Conservation (phyloP, 2,797 vertebrate species). For the Chelidonichthys spinosus region DNA sequence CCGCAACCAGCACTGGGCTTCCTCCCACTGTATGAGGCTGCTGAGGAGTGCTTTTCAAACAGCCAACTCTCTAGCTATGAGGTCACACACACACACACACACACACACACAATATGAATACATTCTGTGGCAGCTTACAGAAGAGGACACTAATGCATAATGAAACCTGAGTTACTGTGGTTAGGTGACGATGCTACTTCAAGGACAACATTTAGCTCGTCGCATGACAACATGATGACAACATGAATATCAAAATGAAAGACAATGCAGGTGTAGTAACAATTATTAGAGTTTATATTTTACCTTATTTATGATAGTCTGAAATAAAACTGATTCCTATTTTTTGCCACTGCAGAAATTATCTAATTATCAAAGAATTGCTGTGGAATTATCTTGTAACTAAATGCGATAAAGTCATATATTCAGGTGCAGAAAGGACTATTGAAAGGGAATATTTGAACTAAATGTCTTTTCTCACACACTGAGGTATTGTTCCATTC, state of each 20-base stretch:
- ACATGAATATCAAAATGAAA: slow-evolving; percentile 7
- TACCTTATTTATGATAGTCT: slow-evolving; percentile 19
- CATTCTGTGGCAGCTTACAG: slow-evolving; percentile 28
- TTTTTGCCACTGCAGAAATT: not conserved
- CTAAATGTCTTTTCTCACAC: not conserved
- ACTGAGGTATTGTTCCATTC: not conserved
- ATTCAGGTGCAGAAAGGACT: slow-evolving; percentile 1
- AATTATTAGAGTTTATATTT: not conserved
- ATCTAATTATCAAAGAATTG: not conserved
- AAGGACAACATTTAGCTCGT: slow-evolving; percentile 38
- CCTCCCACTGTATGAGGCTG: slow-evolving; percentile 57
- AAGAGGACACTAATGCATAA: slow-evolving; percentile 54
- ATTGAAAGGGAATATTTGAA: not conserved
- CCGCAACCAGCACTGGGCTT: slow-evolving; percentile 60
- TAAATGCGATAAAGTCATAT: not conserved
- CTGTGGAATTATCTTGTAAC: not conserved
- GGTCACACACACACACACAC: slow-evolving; percentile 6
- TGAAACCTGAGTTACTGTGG: slow-evolving; percentile 49
- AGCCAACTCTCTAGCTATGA: slow-evolving; percentile 37
- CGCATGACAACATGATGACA: not conserved
- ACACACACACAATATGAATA: slow-evolving; percentile 16
- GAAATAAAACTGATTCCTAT: not conserved
- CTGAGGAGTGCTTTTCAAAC: slow-evolving; percentile 32
- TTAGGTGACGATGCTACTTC: slow-evolving; percentile 29
- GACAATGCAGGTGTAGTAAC: not conserved